Evolutionary conservation across 2,888 invertebrate species (phyloP).

Genomic region (Volucella bombylans): DNA sequence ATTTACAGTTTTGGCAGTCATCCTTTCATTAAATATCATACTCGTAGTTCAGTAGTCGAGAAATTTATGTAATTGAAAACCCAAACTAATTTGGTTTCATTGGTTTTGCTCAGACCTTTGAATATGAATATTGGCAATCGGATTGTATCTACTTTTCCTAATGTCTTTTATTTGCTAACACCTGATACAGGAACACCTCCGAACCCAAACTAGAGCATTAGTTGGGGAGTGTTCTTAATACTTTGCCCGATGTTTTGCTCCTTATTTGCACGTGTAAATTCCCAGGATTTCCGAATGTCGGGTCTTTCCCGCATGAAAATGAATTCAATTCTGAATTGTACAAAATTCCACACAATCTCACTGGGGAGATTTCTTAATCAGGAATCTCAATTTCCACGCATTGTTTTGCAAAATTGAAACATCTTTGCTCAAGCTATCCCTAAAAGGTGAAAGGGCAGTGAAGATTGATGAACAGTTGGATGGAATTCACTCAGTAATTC

Average conservation of each 20-base stretch:
- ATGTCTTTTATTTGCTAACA: slow-evolving; percentile 2
- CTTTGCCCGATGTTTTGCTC: not conserved
- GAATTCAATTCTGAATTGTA: slow-evolving; percentile 37
- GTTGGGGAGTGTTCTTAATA: not conserved
- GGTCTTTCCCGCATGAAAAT: slow-evolving; percentile 4
- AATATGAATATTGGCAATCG: not conserved
- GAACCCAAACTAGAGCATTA: not conserved
- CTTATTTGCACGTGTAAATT: slow-evolving; percentile 30
- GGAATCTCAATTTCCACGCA: slow-evolving; percentile 38
- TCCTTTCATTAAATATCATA: slow-evolving; percentile 30
- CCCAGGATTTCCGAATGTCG: slow-evolving; percentile 30
- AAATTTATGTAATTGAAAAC: slow-evolving; percentile 56
- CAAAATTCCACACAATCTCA: slow-evolving; percentile 39
- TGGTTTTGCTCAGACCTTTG: not conserved
- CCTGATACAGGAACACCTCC: not conserved
- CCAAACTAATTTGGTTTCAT: slow-evolving; percentile 1
- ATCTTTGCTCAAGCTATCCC: not conserved
- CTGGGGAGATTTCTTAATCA: not conserved
- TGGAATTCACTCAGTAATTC: slow-evolving; percentile 15
- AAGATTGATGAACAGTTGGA: slow-evolving; percentile 2
- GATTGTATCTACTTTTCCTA: not conserved
- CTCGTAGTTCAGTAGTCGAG: slow-evolving; percentile 38
- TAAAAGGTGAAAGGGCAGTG: not conserved
- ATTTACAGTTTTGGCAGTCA: slow-evolving; percentile 39
- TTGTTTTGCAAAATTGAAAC: slow-evolving; percentile 55